Evolutionary conservation across 2,888 invertebrate species (phyloP).

Genomic region (Chymomyza procnemis): DNA sequence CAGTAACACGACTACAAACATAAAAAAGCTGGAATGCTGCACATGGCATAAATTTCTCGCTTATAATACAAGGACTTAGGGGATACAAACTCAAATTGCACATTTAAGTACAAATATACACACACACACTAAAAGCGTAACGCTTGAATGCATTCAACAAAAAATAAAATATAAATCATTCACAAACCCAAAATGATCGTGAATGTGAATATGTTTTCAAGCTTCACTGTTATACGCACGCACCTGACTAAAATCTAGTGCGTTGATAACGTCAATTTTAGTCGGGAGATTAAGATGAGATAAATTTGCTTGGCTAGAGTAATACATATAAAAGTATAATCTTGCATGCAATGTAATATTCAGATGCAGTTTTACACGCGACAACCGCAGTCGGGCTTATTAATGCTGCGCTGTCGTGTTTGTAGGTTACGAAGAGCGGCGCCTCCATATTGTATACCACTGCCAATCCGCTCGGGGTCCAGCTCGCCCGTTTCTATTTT

Average conservation of each 20-base stretch:
- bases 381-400: slow-evolving; percentile 77
- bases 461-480: slow-evolving; percentile 90
- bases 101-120: too few species aligned
- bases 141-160: too few species aligned
- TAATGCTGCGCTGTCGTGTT: slow-evolving; percentile 76
- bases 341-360: slow-evolving; percentile 7
- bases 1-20: slow-evolving; percentile 13
- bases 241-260: too few species aligned
- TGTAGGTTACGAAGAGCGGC: slow-evolving; percentile 77
- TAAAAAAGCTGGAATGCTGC: too few species aligned
- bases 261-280: slow-evolving; percentile 21
- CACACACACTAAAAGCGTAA: too few species aligned
- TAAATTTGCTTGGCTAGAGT: slow-evolving; percentile 42
- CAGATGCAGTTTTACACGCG: slow-evolving; percentile 63
- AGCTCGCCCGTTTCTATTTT: slow-evolving; percentile 91
- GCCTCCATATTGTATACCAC: slow-evolving; percentile 84
- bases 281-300: slow-evolving; percentile 49
- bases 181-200: too few species aligned
- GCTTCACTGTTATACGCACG: too few species aligned
- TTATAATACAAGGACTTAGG: too few species aligned
- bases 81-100: too few species aligned
- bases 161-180: too few species aligned
- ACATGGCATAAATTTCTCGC: too few species aligned
- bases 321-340: slow-evolving; percentile 27
- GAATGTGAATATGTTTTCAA: too few species aligned